phyloP scores from a whole-genome alignment of 2,113 vertebrate genomes.

The Pseudois nayaur region DNA sequence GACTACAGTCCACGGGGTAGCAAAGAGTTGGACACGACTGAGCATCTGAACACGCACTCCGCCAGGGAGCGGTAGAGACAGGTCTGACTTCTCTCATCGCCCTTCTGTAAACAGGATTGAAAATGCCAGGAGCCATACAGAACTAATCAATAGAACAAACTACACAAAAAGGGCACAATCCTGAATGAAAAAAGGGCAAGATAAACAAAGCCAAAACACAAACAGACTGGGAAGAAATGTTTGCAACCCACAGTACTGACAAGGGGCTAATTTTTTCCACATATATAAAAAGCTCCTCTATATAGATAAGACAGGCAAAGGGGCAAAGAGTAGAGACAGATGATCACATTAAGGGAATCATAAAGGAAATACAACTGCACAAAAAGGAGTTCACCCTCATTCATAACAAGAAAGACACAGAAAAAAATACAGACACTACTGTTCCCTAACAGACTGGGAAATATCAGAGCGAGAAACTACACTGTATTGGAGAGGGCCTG shows the following conservation, averaged over 20 bases:
- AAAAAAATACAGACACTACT: background rate
- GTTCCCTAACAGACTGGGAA: background rate
- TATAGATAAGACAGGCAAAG: background rate
- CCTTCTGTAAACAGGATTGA: background rate
- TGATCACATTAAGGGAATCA: rapidly evolving
- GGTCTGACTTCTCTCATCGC: background rate
- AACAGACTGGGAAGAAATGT: background rate
- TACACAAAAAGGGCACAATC: background rate
- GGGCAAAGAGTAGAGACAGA: too few species aligned
- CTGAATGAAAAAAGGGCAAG: background rate
- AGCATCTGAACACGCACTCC: background rate
- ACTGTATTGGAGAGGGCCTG: rapidly evolving
- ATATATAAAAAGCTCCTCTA: background rate
- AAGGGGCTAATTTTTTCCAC: background rate
- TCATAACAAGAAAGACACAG: background rate
- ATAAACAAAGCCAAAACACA: background rate
- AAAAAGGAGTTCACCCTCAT: background rate
- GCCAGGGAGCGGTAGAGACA: too few species aligned
- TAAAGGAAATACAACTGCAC: background rate
- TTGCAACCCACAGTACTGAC: background rate
- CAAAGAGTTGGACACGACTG: background rate
- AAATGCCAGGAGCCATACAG: background rate
- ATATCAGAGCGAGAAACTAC: background rate
- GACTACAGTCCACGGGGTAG: background rate
- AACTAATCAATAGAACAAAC: background rate